Conservation (phyloP, 1,140 invertebrate genomes). For the Drosophila cardini region DNA sequence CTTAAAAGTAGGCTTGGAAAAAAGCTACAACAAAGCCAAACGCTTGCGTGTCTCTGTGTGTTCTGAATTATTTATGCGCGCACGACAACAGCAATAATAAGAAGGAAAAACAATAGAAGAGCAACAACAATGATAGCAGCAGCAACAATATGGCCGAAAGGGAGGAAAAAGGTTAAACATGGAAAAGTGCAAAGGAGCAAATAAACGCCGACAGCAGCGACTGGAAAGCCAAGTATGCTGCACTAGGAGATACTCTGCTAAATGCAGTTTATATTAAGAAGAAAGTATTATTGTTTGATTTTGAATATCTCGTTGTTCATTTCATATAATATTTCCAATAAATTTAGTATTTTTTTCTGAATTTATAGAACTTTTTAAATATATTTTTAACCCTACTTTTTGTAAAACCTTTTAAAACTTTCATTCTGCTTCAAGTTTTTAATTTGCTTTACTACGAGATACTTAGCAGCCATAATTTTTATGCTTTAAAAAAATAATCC, state of each 20-base stretch:
- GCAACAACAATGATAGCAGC: slow-evolving; percentile 29
- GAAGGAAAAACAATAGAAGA: slow-evolving; percentile 18
- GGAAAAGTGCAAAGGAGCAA: slow-evolving; percentile 60
- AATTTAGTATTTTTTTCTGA: too few relatives aligned
- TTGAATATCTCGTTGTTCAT: too few relatives aligned
- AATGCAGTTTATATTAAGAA: too few relatives aligned
- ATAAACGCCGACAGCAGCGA: slow-evolving; percentile 21
- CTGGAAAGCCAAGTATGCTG: not conserved
- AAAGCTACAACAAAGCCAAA: slow-evolving; percentile 17
- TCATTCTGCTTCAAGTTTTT: too few relatives aligned
- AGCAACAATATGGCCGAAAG: slow-evolving; percentile 43
- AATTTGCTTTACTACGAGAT: too few relatives aligned
- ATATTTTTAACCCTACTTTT: too few relatives aligned
- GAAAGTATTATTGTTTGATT: too few relatives aligned
- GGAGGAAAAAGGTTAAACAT: slow-evolving; percentile 66
- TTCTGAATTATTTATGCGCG: slow-evolving; percentile 71
- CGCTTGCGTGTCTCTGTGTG: slow-evolving; percentile 39
- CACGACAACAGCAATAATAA: slow-evolving; percentile 54
- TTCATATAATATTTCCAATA: not conserved
- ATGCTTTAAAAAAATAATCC: too few relatives aligned
- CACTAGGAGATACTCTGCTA: slow-evolving; percentile 1
- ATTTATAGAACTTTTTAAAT: too few relatives aligned
- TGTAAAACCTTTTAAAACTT: too few relatives aligned
- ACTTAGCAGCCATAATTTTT: too few relatives aligned
- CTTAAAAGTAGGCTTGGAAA: slow-evolving; percentile 30